Percentiles rank a stretch among this genome's conserved stretches.
Conservation (phyloP, 2,888 invertebrate species). For the Torymus aiolomorphi region DNA sequence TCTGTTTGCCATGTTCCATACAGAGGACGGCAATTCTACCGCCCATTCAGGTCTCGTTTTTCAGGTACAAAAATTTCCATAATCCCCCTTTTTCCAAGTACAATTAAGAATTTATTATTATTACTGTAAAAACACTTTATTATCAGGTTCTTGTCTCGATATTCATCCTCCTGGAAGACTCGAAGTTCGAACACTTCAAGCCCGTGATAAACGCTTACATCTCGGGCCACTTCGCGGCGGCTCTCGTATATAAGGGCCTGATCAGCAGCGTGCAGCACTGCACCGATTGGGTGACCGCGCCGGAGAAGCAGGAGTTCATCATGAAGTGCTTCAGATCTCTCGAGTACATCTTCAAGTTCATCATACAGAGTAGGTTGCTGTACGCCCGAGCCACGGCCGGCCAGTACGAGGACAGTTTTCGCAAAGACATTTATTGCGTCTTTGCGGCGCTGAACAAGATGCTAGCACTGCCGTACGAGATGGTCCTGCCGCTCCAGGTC, state of each 20-base stretch:
- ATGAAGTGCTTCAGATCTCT: slow-evolving; percentile 93
- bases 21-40: slow-evolving; percentile 93
- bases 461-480: slow-evolving; percentile 83
- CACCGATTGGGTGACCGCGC: slow-evolving; percentile 90
- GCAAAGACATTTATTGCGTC: slow-evolving; percentile 87
- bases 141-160: slow-evolving; percentile 91
- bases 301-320: slow-evolving; percentile 92
- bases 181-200: slow-evolving; percentile 94
- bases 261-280: slow-evolving; percentile 93
- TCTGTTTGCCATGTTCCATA: slow-evolving; percentile 93
- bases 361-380: slow-evolving; percentile 90
- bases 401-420: slow-evolving; percentile 91
- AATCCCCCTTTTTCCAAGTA: not conserved
- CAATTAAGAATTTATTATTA: not conserved
- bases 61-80: slow-evolving; percentile 74
- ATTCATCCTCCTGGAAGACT: slow-evolving; percentile 91
- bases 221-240: slow-evolving; percentile 94
- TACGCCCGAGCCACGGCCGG: slow-evolving; percentile 92
- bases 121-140: not conserved
- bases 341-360: slow-evolving; percentile 94
- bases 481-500: slow-evolving; percentile 88
- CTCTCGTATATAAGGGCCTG: slow-evolving; percentile 93
- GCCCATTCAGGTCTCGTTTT: slow-evolving; percentile 94
- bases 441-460: slow-evolving; percentile 88
- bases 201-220: slow-evolving; percentile 96